Evolutionary conservation across 1,140 invertebrate genomes (phyloP).

Genomic region (Pseudomyrmex dendroicus): DNA sequence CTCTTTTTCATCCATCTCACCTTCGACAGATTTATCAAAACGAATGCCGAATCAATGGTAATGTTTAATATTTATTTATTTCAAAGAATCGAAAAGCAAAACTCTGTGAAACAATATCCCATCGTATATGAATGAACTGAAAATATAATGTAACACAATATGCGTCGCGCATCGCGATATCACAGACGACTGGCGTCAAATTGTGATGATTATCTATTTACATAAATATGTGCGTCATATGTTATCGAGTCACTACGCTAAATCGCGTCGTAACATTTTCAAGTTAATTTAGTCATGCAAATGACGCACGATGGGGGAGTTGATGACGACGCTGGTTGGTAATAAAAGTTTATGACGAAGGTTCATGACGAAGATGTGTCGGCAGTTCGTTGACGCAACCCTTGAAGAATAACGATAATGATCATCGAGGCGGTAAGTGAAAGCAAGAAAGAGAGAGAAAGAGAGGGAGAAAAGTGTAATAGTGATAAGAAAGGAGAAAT

Average conservation of each 20-base stretch:
- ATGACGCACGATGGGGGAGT: constrained; percentile 23
- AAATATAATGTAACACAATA: background rate
- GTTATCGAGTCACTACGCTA: background rate
- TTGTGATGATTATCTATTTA: background rate
- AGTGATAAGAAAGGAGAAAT: background rate
- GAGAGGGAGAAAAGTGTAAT: background rate
- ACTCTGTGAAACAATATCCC: no score
- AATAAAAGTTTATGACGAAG: constrained; percentile 1
- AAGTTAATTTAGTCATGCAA: constrained; percentile 21
- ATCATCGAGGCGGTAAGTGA: background rate
- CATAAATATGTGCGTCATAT: background rate
- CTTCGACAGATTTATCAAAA: background rate
- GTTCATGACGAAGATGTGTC: background rate
- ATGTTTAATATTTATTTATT: background rate
- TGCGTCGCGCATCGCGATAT: background rate
- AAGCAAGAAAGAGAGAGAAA: background rate
- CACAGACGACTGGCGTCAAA: background rate
- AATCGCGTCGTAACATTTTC: background rate
- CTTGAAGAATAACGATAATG: constrained; percentile 15
- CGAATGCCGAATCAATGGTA: background rate
- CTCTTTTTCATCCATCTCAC: background rate
- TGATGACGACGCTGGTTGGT: background rate
- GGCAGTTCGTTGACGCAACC: background rate
- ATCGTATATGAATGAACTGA: no score
- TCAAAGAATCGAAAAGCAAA: background rate